Conservation (phyloP, 2,888 invertebrate genomes). For the Stenichneumon culpator region DNA sequence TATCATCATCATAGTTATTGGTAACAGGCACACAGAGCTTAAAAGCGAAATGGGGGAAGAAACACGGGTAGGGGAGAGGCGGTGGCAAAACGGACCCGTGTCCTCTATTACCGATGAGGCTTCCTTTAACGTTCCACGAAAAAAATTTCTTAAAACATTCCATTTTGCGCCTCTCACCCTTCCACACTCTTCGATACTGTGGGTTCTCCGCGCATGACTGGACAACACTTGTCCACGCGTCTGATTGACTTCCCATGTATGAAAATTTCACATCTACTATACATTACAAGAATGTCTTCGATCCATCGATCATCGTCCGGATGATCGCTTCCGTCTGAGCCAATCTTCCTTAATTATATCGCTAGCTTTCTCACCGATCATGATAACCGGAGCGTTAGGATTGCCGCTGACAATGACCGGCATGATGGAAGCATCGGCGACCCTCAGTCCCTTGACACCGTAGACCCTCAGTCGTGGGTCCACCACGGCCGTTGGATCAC, state of each 20-base stretch:
- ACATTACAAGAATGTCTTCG: background rate
- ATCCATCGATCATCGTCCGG: slow-evolving; percentile 47
- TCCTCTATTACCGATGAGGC: no score
- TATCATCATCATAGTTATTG: slow-evolving; percentile 1
- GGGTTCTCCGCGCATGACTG: slow-evolving; percentile 32
- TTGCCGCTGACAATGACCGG: slow-evolving; percentile 95
- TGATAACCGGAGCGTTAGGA: slow-evolving; percentile 95
- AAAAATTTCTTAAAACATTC: background rate
- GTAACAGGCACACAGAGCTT: slow-evolving; percentile 13
- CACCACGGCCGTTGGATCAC: slow-evolving; percentile 92
- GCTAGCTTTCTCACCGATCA: slow-evolving; percentile 96
- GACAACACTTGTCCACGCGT: slow-evolving; percentile 15
- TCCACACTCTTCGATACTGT: background rate
- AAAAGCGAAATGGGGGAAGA: background rate
- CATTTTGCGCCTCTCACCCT: background rate
- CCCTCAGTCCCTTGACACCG: slow-evolving; percentile 91
- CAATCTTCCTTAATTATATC: slow-evolving; percentile 96
- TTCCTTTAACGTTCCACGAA: no score
- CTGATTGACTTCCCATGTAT: background rate
- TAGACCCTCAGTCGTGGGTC: slow-evolving; percentile 92
- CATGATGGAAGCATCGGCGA: slow-evolving; percentile 95
- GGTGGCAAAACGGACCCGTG: no score
- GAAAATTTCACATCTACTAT: background rate
- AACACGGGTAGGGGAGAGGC: background rate
- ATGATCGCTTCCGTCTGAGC: slow-evolving; percentile 77